phyloP scores from a whole-genome alignment of 2,797 vertebrate species.

The Myotis daubentonii region DNA sequence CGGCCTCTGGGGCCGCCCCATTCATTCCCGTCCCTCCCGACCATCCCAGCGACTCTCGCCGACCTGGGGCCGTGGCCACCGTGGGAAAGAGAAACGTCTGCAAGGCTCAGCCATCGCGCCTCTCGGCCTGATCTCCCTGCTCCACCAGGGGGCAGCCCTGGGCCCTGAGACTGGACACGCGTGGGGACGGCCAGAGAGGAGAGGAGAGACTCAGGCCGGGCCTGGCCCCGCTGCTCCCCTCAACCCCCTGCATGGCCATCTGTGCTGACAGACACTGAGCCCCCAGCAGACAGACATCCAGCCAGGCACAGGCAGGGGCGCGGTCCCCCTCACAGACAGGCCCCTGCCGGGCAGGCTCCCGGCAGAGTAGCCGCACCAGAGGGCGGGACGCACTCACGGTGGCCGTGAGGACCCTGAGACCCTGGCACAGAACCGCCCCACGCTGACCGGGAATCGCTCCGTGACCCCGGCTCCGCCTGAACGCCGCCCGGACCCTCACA shows the following conservation, averaged over 20 bases:
- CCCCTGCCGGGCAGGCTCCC: too few species aligned
- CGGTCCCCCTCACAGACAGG: too few species aligned
- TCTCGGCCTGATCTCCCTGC: background rate
- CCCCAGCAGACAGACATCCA: background rate
- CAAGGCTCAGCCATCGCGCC: background rate
- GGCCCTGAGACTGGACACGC: background rate
- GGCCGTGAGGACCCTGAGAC: background rate
- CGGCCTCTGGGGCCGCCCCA: conserved; percentile 64
- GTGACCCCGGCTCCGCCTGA: background rate
- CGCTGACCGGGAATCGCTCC: background rate
- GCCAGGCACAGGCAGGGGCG: background rate
- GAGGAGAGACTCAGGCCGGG: background rate
- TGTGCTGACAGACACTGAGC: background rate
- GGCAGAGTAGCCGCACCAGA: too few species aligned
- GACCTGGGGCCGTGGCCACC: background rate
- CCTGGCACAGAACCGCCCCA: background rate
- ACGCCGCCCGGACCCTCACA: background rate
- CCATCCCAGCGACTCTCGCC: background rate
- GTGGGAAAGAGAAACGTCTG: background rate
- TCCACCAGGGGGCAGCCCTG: background rate
- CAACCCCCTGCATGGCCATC: background rate
- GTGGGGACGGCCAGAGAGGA: background rate
- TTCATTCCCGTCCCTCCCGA: background rate
- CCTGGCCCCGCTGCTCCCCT: background rate
- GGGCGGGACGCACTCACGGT: background rate